phyloP scores from a whole-genome alignment of 1,140 invertebrate genomes.

The Drosophila chauvacae region DNA sequence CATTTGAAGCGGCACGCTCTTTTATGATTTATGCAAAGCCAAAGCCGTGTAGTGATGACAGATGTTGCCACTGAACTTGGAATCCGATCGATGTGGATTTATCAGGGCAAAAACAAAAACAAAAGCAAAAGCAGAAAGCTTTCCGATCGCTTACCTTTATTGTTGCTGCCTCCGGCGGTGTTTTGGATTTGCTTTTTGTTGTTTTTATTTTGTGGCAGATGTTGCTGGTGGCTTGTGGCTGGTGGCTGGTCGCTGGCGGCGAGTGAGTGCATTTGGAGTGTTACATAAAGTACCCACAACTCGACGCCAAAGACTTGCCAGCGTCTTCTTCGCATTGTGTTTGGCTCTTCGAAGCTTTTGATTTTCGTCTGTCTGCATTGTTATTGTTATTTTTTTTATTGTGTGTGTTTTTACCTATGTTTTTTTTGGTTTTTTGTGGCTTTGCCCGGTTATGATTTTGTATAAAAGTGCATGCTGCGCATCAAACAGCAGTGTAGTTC shows the following conservation, averaged over 20 bases:
- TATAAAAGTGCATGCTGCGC: conserved; percentile 79
- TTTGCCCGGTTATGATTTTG: conserved; percentile 65
- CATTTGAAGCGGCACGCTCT: conserved; percentile 5
- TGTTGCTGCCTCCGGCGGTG: conserved; percentile 3
- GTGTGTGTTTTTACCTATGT: conserved; percentile 24
- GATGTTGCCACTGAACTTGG: conserved; percentile 74
- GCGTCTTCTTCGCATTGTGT: conserved; percentile 53
- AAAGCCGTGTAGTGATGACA: conserved; percentile 18
- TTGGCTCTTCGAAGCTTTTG: conserved; percentile 61
- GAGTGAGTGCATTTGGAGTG: conserved; percentile 77
- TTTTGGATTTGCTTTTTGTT: conserved; percentile 20
- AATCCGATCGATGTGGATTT: conserved; percentile 36
- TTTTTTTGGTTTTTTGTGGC: conserved; percentile 38
- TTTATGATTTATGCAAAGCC: conserved; percentile 23
- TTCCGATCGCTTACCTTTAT: conserved; percentile 19
- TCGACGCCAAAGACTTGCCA: conserved; percentile 41
- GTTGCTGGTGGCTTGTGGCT: conserved; percentile 31
- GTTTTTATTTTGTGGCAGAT: conserved; percentile 38
- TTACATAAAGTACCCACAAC: conserved; percentile 74
- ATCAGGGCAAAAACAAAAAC: conserved; percentile 70
- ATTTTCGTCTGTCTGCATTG: conserved; percentile 45
- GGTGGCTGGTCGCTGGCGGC: conserved; percentile 35
- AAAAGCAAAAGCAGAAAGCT: conserved; percentile 38
- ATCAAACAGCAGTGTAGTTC: conserved; percentile 71
- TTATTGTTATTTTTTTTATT: conserved; percentile 32